Conservation (phyloP, 1,140 invertebrate species). For the Colletes latitarsis region DNA sequence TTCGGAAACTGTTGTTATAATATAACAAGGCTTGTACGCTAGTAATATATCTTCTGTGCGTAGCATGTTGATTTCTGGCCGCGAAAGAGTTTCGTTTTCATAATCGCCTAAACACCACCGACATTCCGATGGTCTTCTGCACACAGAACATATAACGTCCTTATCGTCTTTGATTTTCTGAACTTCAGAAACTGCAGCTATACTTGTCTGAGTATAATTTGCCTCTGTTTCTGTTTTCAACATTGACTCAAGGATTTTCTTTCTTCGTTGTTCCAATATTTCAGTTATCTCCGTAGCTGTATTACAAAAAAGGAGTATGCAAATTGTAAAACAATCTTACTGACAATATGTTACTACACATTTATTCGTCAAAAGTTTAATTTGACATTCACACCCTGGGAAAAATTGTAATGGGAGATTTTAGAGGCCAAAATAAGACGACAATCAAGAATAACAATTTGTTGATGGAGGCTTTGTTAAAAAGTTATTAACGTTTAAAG, state of each 20-base stretch:
- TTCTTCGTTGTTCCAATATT: conserved; percentile 45
- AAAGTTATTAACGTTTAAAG: too few relatives aligned
- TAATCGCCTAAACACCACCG: conserved; percentile 18
- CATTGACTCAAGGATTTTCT: conserved; percentile 50
- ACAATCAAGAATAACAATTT: too few relatives aligned
- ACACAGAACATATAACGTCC: conserved; percentile 46
- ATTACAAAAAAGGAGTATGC: not conserved
- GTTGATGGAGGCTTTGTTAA: too few relatives aligned
- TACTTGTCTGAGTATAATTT: conserved; percentile 55
- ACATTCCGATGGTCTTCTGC: conserved; percentile 47
- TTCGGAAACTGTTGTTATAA: conserved; percentile 26
- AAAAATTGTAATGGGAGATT: too few relatives aligned
- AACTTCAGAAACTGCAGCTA: conserved; percentile 55
- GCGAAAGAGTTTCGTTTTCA: not conserved
- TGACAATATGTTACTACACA: too few relatives aligned
- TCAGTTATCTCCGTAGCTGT: conserved; percentile 45
- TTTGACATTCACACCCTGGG: too few relatives aligned
- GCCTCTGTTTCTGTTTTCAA: conserved; percentile 45
- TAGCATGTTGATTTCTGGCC: conserved; percentile 31
- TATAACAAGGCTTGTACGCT: conserved; percentile 61
- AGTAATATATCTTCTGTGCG: conserved; percentile 63
- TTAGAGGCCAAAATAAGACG: too few relatives aligned
- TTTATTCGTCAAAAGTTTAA: too few relatives aligned
- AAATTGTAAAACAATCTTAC: not conserved
- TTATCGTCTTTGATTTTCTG: conserved; percentile 41